phyloP scores from a whole-genome alignment of 2,113 vertebrate species.

The Raja brachyura region DNA sequence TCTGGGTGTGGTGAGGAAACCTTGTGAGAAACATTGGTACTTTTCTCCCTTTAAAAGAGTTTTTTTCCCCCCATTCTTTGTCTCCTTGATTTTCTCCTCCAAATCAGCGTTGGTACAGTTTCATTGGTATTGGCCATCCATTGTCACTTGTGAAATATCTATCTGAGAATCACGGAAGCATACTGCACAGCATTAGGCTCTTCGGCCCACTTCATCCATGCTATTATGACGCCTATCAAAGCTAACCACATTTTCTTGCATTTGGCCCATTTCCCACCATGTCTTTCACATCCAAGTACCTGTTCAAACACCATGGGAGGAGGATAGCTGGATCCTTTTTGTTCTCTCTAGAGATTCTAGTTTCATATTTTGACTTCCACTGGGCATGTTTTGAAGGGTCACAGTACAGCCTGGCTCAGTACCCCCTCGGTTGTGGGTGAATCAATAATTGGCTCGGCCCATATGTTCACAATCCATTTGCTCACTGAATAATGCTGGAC shows the following conservation, averaged over 20 bases:
- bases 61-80: neutral
- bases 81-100: neutral
- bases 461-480: neutral
- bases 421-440: neutral
- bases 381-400: no score
- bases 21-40: neutral
- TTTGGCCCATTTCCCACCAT: no score
- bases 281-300: no score
- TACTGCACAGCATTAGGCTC: no score
- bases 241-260: no score
- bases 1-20: neutral
- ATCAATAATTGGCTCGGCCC: neutral
- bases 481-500: neutral
- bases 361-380: no score
- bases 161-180: no score
- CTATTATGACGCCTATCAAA: no score
- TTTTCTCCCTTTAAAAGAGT: neutral
- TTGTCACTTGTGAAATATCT: neutral
- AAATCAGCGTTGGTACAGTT: neutral
- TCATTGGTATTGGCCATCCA: neutral
- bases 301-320: no score
- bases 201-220: no score
- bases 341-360: no score
- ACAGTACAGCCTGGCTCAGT: neutral
- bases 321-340: no score